Conservation (phyloP, 2,888 invertebrate species). For the Trachelus stipa region DNA sequence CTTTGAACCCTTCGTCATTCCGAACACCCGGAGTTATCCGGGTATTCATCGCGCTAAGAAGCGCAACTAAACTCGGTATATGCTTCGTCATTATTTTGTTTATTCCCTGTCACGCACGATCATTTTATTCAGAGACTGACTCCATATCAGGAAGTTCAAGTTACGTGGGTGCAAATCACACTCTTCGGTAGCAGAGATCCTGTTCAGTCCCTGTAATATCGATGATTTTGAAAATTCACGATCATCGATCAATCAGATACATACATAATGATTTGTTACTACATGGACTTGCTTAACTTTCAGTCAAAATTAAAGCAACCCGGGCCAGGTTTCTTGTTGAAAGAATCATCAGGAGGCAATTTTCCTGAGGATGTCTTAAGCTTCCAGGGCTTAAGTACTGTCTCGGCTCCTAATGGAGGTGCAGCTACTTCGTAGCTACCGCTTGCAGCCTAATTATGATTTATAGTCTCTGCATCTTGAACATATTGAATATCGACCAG, state of each 20-base stretch:
- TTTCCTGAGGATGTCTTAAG: constrained; percentile 41
- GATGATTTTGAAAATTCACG: background rate
- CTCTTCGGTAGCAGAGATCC: constrained; percentile 21
- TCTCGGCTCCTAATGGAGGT: constrained; percentile 57
- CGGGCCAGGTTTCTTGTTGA: background rate
- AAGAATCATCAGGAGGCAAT: background rate
- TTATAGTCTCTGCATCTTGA: constrained; percentile 55
- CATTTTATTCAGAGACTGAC: constrained; percentile 40
- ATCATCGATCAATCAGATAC: background rate
- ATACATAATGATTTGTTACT: background rate
- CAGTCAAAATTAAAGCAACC: background rate
- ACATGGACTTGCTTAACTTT: background rate
- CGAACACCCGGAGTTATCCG: constrained; percentile 9
- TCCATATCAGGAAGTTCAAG: constrained; percentile 32
- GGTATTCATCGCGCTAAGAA: constrained; percentile 13
- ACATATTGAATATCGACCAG: constrained; percentile 43
- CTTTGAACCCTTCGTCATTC: constrained; percentile 33
- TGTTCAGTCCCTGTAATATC: background rate
- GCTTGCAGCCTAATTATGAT: constrained; percentile 60
- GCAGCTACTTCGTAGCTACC: constrained; percentile 56
- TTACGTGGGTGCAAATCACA: constrained; percentile 54
- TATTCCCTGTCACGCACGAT: constrained; percentile 50
- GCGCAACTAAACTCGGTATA: constrained; percentile 29
- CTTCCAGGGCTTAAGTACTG: constrained; percentile 49
- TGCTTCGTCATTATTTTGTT: constrained; percentile 62